Evolutionary conservation across 2,113 vertebrate genomes (phyloP).

Genomic region (Perca schrenkii): DNA sequence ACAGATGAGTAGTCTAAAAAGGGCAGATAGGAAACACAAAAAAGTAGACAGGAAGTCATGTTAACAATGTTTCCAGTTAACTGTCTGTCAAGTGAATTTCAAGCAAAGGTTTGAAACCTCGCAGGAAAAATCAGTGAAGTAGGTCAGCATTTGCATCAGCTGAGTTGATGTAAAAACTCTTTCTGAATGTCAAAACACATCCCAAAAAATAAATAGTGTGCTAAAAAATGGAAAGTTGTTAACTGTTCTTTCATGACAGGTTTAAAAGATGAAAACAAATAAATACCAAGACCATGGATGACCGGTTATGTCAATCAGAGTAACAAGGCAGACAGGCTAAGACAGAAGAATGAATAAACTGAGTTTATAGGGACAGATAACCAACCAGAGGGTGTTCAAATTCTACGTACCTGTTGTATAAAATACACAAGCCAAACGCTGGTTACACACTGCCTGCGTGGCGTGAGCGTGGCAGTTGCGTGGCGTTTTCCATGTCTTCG

Average conservation of each 20-base stretch:
- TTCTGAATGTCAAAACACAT: not conserved
- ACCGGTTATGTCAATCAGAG: not conserved
- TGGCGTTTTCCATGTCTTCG: too few relatives aligned
- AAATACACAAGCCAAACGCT: not conserved
- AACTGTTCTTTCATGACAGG: not conserved
- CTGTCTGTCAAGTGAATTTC: constrained; percentile 28
- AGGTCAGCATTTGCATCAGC: constrained; percentile 3
- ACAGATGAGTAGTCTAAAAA: constrained; percentile 26
- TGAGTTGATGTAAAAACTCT: not conserved
- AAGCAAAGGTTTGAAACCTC: not conserved
- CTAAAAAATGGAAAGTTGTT: not conserved
- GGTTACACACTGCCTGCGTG: too few relatives aligned
- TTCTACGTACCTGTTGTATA: not conserved
- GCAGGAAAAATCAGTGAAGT: not conserved
- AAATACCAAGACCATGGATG: not conserved
- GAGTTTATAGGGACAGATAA: not conserved
- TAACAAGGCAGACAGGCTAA: not conserved
- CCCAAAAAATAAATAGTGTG: not conserved
- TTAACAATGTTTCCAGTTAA: constrained; percentile 12
- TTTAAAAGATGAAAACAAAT: not conserved
- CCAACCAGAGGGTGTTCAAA: not conserved
- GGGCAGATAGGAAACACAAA: constrained; percentile 28
- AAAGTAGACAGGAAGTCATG: constrained; percentile 44
- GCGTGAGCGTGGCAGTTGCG: too few relatives aligned
- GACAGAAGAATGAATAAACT: not conserved